Conservation (phyloP, 1,140 invertebrate genomes). For the Condylostylus longicornis region DNA sequence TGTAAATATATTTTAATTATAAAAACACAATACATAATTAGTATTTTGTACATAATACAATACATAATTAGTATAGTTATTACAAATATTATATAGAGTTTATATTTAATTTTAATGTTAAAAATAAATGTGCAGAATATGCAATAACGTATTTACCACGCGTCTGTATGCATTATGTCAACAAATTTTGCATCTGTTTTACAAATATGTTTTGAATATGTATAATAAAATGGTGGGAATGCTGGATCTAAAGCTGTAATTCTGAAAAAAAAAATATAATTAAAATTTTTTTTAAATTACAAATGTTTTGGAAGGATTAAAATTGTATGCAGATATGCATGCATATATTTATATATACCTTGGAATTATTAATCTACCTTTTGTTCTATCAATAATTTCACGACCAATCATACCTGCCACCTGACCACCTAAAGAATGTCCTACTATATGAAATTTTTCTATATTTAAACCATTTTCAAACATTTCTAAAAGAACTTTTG, state of each 20-base stretch:
- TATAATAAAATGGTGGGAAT: conserved; percentile 41
- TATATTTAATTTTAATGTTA: too few relatives aligned
- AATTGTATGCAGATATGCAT: background rate
- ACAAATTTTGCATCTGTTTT: conserved; percentile 48
- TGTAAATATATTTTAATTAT: too few relatives aligned
- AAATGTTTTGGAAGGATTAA: background rate
- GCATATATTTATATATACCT: conserved; percentile 13
- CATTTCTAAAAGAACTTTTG: conserved; percentile 23
- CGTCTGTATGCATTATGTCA: conserved; percentile 54
- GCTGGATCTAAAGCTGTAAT: conserved; percentile 44
- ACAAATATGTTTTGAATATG: conserved; percentile 40
- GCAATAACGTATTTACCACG: too few relatives aligned
- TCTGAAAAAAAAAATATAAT: conserved; percentile 24
- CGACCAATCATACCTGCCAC: conserved; percentile 49
- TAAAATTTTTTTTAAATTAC: background rate
- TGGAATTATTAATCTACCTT: conserved; percentile 20
- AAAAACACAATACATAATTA: too few relatives aligned
- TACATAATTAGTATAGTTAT: too few relatives aligned
- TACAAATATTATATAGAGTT: too few relatives aligned
- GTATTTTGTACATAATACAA: too few relatives aligned
- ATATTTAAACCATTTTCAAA: conserved; percentile 28
- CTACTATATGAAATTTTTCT: conserved; percentile 48
- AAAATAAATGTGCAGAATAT: too few relatives aligned
- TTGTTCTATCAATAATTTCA: conserved; percentile 23
- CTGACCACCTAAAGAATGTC: conserved; percentile 61